These are phyloP conservation scores for Uropsilus gracilis DNA, from an alignment of 2,113 vertebrate species.

Conservation along the genomic window DNA sequence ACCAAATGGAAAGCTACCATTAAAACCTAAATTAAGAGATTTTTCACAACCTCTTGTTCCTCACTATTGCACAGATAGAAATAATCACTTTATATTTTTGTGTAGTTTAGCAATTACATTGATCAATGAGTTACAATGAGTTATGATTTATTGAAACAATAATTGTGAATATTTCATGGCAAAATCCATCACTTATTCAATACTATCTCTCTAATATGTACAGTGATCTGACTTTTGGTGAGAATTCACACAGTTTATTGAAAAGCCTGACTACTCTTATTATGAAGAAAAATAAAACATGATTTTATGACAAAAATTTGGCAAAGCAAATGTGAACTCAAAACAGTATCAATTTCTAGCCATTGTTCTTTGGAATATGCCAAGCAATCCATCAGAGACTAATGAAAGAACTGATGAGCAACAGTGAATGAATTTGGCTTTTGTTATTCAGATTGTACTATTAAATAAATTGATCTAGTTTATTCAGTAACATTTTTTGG, in stretches of 20 bases:
- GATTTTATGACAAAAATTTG: not conserved
- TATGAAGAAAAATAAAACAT: not conserved
- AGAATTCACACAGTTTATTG: not conserved
- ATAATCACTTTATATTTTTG: not conserved
- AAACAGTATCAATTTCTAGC: not conserved
- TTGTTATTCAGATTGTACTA: not conserved
- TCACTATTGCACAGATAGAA: not conserved
- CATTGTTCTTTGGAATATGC: not conserved
- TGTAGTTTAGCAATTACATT: not conserved
- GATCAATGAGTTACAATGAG: not conserved
- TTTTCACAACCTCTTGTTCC: not conserved
- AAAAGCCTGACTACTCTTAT: not conserved
- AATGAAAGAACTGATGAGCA: not conserved
- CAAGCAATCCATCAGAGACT: not conserved
- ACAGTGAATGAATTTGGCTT: not conserved
- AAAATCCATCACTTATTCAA: not conserved
- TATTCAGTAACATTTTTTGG: not conserved
- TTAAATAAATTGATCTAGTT: not conserved
- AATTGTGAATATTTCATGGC: not conserved
- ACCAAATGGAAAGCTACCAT: not conserved
- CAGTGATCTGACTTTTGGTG: not conserved
- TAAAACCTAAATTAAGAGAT: not conserved
- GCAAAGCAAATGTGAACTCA: not conserved
- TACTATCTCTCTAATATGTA: not conserved
- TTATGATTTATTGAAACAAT: not conserved